Conservation (phyloP, 53 echinoderm and acorn worm genomes). For the Pentamera pediparva region DNA sequence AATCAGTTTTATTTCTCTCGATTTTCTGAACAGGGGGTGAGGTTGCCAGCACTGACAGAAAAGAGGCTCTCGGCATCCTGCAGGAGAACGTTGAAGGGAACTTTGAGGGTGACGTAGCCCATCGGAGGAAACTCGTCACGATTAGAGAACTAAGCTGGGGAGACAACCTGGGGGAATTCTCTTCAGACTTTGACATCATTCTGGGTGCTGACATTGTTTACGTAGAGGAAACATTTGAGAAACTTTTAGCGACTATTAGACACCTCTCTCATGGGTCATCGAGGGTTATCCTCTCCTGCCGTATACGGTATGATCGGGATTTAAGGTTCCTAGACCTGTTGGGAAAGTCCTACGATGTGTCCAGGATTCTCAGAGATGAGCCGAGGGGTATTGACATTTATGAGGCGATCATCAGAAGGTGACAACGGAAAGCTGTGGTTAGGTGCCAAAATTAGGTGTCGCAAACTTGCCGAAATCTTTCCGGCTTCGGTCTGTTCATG, state of each 20-base stretch:
- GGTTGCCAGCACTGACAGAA: constrained; percentile 61
- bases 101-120: constrained; percentile 1
- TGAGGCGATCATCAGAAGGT: constrained; percentile 29
- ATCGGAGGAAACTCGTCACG: background rate
- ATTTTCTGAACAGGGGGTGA: constrained; percentile 21
- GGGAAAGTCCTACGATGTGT: constrained; percentile 47
- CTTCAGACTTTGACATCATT: constrained; percentile 59
- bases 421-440: background rate
- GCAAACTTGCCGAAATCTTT: too few species aligned
- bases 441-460: background rate
- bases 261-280: constrained; percentile 43
- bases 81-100: constrained; percentile 59
- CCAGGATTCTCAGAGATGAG: constrained; percentile 51
- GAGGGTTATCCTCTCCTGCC: constrained; percentile 69
- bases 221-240: constrained; percentile 69
- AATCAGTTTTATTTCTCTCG: too few species aligned
- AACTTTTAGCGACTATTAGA: constrained; percentile 58
- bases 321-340: constrained; percentile 60
- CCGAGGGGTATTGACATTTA: constrained; percentile 65
- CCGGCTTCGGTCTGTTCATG: too few species aligned
- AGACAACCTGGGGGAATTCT: constrained; percentile 51
- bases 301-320: constrained; percentile 84
- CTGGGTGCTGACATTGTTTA: constrained; percentile 96
- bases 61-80: constrained; percentile 50
- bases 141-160: constrained; percentile 64